phyloP scores from a whole-genome alignment of 2,113 vertebrate species.

The Pangasianodon hypophthalmus region DNA sequence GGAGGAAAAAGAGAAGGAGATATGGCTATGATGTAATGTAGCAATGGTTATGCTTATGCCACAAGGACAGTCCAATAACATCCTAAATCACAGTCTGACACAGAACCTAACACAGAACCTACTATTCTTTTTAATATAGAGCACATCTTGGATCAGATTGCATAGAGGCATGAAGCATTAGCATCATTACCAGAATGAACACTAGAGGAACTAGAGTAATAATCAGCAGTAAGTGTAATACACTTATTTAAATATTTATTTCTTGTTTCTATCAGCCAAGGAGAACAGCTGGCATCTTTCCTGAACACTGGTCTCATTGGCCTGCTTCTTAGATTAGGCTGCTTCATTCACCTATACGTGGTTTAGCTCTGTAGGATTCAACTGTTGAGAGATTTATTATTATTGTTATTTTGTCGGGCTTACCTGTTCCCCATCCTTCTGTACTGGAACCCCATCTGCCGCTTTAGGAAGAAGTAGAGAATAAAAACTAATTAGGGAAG shows the following conservation, averaged over 20 bases:
- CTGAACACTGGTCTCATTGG: conserved; percentile 33
- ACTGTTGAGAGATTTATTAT: conserved; percentile 10
- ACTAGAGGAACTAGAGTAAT: not conserved
- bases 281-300: not conserved
- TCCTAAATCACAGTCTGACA: conserved; percentile 21
- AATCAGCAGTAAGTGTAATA: conserved; percentile 5
- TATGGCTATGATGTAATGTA: conserved; percentile 23
- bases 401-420: conserved; percentile 43
- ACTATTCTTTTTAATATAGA: conserved; percentile 8
- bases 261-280: not conserved
- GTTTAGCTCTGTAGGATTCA: not conserved
- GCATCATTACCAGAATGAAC: conserved; percentile 14
- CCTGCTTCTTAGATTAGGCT: conserved; percentile 58
- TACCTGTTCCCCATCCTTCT: conserved; percentile 82
- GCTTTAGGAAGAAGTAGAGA: conserved; percentile 59
- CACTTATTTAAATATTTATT: not conserved
- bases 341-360: conserved; percentile 3
- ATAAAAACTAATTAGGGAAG: conserved; percentile 17
- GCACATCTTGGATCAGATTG: conserved; percentile 9
- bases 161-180: not conserved
- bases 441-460: conserved; percentile 77
- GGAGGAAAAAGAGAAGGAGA: conserved; percentile 22
- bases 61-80: conserved; percentile 18
- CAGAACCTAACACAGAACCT: conserved; percentile 17
- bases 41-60: conserved; percentile 43